phyloP scores from a whole-genome alignment of 2,888 invertebrate genomes.

The Epinotia nisella region DNA sequence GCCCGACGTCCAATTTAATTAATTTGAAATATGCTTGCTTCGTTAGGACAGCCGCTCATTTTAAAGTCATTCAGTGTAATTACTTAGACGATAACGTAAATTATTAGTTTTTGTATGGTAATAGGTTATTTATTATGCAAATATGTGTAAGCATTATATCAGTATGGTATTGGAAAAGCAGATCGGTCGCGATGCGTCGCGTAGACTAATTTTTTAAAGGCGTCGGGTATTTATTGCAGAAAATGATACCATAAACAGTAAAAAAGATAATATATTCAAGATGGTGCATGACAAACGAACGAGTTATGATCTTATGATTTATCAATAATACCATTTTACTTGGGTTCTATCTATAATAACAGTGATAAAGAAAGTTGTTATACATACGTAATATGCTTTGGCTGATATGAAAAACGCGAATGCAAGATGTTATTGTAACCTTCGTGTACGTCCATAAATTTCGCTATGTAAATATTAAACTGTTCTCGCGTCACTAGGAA shows the following conservation, averaged over 20 bases:
- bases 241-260: conserved; percentile 22
- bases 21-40: conserved; percentile 54
- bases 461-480: conserved; percentile 30
- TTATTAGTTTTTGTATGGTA: conserved; percentile 22
- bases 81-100: conserved; percentile 31
- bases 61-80: conserved; percentile 34
- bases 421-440: conserved; percentile 35
- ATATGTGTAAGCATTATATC: background rate
- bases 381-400: conserved; percentile 1
- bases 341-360: conserved; percentile 23
- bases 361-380: conserved; percentile 24
- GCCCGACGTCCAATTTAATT: conserved; percentile 56
- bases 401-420: conserved; percentile 24
- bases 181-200: background rate
- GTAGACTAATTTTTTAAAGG: conserved; percentile 25
- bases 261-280: conserved; percentile 10
- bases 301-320: conserved; percentile 17
- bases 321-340: conserved; percentile 9
- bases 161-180: background rate
- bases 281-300: conserved; percentile 16
- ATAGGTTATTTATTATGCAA: conserved; percentile 7
- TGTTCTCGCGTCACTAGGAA: background rate
- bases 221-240: conserved; percentile 24
- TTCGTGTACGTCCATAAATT: conserved; percentile 35
- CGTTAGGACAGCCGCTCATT: conserved; percentile 39